Percentiles rank a stretch among this genome's conserved stretches.
These are phyloP conservation scores for Heterocephalus glaber DNA, from an alignment of 2,113 vertebrate species.

Conservation along the genomic window DNA sequence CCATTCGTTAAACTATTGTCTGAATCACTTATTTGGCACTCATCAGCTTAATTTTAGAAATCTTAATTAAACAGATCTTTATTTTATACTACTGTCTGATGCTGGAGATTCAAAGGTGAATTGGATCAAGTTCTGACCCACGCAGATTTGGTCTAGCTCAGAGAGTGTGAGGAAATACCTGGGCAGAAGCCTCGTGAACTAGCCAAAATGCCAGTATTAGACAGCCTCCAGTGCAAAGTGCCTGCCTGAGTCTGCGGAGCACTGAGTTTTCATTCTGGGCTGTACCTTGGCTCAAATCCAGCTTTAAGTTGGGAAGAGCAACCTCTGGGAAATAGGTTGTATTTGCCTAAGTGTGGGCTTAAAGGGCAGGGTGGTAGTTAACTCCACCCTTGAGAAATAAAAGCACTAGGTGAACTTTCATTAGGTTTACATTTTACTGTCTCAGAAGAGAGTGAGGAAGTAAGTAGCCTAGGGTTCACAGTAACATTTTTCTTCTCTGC, in stretches of 20 bases:
- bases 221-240: neutral
- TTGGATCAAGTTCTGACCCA: neutral
- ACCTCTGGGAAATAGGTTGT: neutral
- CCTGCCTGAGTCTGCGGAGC: neutral
- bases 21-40: neutral
- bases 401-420: neutral
- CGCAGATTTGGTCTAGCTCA: neutral
- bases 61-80: neutral
- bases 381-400: neutral
- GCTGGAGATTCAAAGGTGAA: neutral
- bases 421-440: neutral
- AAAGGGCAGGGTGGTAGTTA: neutral
- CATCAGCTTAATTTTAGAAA: constrained; percentile 30
- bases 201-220: neutral
- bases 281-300: constrained; percentile 33
- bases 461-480: neutral
- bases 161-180: neutral
- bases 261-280: neutral
- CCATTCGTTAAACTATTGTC: neutral
- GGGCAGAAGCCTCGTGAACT: neutral
- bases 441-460: neutral
- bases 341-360: neutral
- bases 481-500: neutral
- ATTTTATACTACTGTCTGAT: constrained; percentile 16
- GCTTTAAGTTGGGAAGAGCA: neutral